Evolutionary conservation across 2,888 invertebrate genomes (phyloP), one percentile per base, ranked within the genome.

Genomic region (Drosophila parthenogenetica): DNA sequence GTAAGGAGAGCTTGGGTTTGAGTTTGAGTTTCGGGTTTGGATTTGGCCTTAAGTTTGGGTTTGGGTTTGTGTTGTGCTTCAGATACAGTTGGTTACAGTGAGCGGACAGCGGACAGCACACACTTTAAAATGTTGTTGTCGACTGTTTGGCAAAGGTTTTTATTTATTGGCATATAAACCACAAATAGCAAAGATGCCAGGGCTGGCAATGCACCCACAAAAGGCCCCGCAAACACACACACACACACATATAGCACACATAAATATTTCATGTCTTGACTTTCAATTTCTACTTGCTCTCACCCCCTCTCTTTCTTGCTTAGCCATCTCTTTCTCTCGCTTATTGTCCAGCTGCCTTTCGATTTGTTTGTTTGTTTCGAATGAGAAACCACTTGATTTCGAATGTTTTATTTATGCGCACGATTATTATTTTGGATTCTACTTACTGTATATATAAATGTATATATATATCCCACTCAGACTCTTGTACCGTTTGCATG

Each of bases 231-330:
- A 55, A n/a, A 45, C 10, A 29, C 29, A 19, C 19, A 19, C 19
- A 19, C 19, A 19, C 19, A 19, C 19, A 19, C 19, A 19, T 19
- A 19, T 19, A 48, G 8, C 46, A 73, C 65, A 82, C 79, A 82
- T 82, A 82, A 85, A 82, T 82, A 82, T 82, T 82, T 85, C 82
- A 82, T 85, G 82, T 81, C 85, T 73, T 82, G 82, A 82, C 82
- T 82, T 82, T 82, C 85, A 85, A 82, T 82, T 82, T 82, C 85
- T 77, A 58, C 66, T 70, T 69, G 73, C 57, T 35, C 35, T 19
- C 58, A 29, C 49, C 4, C 39, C 5, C 39, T 22, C 50, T 19
- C 22, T 19, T 10, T 22, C 22, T 39, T 16, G 8, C 37, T n/a
- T 39, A 13, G 8, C 37, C 7, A 0, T 25, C 25, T 2, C 25